These are phyloP conservation scores for Melanotus villosus DNA, from an alignment of 2,888 invertebrate species.

Conservation along the genomic window DNA sequence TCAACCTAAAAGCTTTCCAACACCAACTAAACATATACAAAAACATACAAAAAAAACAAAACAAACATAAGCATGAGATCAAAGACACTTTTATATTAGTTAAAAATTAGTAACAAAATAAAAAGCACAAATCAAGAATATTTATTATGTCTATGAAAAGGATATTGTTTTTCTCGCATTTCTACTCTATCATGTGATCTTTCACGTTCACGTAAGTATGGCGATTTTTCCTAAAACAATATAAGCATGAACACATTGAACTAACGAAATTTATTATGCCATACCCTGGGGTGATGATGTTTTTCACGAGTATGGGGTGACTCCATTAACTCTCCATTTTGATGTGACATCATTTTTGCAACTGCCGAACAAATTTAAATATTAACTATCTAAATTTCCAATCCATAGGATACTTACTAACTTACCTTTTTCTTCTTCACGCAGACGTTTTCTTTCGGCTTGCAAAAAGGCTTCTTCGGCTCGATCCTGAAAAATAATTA, in stretches of 20 bases:
- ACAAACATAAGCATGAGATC: constrained; percentile 26
- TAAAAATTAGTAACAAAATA: constrained; percentile 37
- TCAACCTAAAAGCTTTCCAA: no score
- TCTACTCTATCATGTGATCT: constrained; percentile 84
- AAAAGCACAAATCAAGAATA: constrained; percentile 18
- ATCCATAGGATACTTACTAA: no score
- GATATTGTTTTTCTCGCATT: constrained; percentile 87
- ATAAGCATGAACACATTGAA: constrained; percentile 6
- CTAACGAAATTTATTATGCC: constrained; percentile 49
- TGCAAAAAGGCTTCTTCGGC: constrained; percentile 76
- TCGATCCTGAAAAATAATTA: constrained; percentile 73
- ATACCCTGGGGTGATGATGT: constrained; percentile 82
- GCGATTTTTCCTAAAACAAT: constrained; percentile 81
- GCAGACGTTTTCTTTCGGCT: constrained; percentile 81
- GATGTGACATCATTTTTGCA: constrained; percentile 76
- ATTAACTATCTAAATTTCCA: not conserved
- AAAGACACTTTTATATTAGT: constrained; percentile 26
- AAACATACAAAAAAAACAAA: not conserved
- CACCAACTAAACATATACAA: constrained; percentile 3
- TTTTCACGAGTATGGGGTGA: constrained; percentile 74
- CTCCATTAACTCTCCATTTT: constrained; percentile 84
- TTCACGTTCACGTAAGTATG: constrained; percentile 78
- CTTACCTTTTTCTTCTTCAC: constrained; percentile 85
- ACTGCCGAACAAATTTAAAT: constrained; percentile 64
- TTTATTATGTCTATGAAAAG: constrained; percentile 71